phyloP scores from a whole-genome alignment of 2,113 vertebrate genomes.

The Ariopsis seemanni region DNA sequence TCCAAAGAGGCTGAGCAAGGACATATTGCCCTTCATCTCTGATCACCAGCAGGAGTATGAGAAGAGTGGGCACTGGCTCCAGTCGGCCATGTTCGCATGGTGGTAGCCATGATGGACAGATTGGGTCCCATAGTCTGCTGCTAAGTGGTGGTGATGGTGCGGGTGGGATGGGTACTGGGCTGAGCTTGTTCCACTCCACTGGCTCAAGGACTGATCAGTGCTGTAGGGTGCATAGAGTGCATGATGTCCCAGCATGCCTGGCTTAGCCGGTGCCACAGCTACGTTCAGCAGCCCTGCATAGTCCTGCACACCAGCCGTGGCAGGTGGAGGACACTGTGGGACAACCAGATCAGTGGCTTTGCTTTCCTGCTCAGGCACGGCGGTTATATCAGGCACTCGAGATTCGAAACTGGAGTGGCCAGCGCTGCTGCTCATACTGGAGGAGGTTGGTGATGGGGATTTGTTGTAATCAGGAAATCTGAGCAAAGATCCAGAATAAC shows the following conservation, averaged over 20 bases:
- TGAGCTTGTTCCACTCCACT: conserved; percentile 78
- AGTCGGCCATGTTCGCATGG: conserved; percentile 80
- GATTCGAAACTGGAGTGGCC: conserved; percentile 66
- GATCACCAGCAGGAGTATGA: conserved; percentile 88
- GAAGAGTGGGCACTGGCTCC: conserved; percentile 88
- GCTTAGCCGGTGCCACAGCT: conserved; percentile 73
- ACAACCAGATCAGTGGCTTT: conserved; percentile 63
- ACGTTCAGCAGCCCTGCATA: conserved; percentile 77
- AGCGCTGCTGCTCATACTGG: conserved; percentile 64
- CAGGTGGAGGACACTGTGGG: conserved; percentile 63
- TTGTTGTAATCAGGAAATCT: conserved; percentile 67
- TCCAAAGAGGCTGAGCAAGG: neutral
- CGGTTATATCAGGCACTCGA: conserved; percentile 73
- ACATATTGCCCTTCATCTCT: neutral
- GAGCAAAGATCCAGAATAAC: neutral
- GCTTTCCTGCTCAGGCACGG: conserved; percentile 71
- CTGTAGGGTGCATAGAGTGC: conserved; percentile 75
- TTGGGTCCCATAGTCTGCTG: conserved; percentile 78
- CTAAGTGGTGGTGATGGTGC: conserved; percentile 71
- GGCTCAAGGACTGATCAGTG: conserved; percentile 75
- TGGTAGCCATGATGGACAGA: conserved; percentile 77
- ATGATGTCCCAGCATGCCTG: conserved; percentile 72
- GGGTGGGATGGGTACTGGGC: conserved; percentile 76
- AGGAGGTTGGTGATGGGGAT: conserved; percentile 67
- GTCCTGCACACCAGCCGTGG: conserved; percentile 73